Base-by-base conservation (phyloP, 2,113 vertebrate genomes). In the Entomyzon cyanotis region DNA sequence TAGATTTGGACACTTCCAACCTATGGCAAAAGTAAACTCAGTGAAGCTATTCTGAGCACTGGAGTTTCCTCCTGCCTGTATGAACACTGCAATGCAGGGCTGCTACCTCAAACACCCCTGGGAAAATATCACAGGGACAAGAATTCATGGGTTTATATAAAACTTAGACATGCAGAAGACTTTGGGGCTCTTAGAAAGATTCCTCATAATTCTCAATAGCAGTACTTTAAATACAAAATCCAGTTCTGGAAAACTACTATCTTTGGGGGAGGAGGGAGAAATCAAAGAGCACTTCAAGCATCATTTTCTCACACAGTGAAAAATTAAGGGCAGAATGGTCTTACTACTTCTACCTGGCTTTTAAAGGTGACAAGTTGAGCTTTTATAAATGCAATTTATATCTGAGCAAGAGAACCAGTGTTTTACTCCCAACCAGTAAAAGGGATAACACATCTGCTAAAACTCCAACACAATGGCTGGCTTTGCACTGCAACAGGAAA, bases 401-500 rank as follows among this genome's bases (percentile, higher is more conserved):
- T 91, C 96, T 97, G 31, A 85, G 94, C 95, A 97, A 96, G 63
- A 94, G 90, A 94, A 94, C 64, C 80, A 56, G n/a, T 31, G 10
- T 94, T 96, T 94, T 92, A 87, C 96, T 97, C 91, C 86, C 93
- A 94, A 33, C 91, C 84, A 92, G 96, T 97, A 96, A 35, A 81
- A 94, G 70, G 35, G 35, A 77, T 93, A 90, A 94, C 96, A 97
- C 97, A 98, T 98, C 97, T 98, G 98, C 97, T 97, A 96, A 87
- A 97, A 90, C 90, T 96, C 88, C 70, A 98, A 74, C 89, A 96
- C 97, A 97, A 97, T 89, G 96, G 92, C 87, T 98, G 98, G 96
- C 98, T 97, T 96, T 93, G 89, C 96, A 67, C 16, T 68, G 94
- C 96, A 97, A 96, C 97, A 97, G 97, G 98, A 98, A 98, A 97